A percentile compares a stretch with the other conserved stretches of the same genome.
Conservation (phyloP, 2,113 vertebrate species). For the Embiotoca jacksoni region DNA sequence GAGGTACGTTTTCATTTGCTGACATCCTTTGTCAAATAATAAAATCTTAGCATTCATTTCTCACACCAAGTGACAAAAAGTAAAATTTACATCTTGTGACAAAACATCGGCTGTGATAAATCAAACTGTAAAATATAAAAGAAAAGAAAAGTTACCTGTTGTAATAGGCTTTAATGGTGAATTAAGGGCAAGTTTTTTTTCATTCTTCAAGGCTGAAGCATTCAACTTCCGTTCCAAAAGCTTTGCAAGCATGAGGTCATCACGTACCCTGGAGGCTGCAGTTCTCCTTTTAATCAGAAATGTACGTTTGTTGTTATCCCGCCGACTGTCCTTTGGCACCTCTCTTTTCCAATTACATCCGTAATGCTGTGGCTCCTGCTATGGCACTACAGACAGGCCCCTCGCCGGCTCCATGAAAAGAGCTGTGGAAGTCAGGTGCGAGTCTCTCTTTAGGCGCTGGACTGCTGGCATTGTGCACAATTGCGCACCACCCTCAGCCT, state of each 20-base stretch:
- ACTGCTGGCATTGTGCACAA: slow-evolving; percentile 87
- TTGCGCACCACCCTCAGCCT: slow-evolving; percentile 83
- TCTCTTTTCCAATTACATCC: slow-evolving; percentile 18
- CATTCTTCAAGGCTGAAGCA: slow-evolving; percentile 37
- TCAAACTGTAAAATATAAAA: slow-evolving; percentile 44
- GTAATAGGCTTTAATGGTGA: slow-evolving; percentile 74
- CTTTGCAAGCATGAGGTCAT: slow-evolving; percentile 28
- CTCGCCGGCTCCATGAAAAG: slow-evolving; percentile 16
- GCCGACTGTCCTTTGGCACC: slow-evolving; percentile 54
- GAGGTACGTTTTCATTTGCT: slow-evolving; percentile 36
- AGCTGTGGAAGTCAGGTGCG: slow-evolving; percentile 11
- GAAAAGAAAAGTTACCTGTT: slow-evolving; percentile 16
- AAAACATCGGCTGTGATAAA: slow-evolving; percentile 37
- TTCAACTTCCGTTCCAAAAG: slow-evolving; percentile 29
- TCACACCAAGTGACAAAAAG: slow-evolving; percentile 17
- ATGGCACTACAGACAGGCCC: slow-evolving; percentile 12
- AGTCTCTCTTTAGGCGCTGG: slow-evolving; percentile 82
- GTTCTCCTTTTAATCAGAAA: slow-evolving; percentile 35
- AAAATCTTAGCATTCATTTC: slow-evolving; percentile 3
- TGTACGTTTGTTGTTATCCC: slow-evolving; percentile 33
- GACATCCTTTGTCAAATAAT: slow-evolving; percentile 30
- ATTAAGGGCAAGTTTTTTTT: slow-evolving; percentile 48
- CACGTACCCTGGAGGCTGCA: slow-evolving; percentile 21
- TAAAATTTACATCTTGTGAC: slow-evolving; percentile 20
- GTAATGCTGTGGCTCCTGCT: not conserved